Base-by-base conservation (phyloP, 2,113 vertebrate species). In the Syngnathus scovelli region DNA sequence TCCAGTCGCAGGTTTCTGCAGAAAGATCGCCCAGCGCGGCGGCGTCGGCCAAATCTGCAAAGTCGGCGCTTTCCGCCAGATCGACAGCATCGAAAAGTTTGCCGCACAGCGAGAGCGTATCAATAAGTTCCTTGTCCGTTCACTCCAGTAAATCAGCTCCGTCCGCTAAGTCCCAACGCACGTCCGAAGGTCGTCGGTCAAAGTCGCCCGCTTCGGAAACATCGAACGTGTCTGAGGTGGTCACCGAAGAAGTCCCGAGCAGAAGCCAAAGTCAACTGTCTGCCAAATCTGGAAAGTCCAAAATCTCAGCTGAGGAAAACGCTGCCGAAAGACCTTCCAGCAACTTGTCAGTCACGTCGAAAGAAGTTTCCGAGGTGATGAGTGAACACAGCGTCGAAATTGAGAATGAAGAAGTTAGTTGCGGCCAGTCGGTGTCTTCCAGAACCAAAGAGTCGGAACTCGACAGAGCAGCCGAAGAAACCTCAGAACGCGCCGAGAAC, bases 1-100 rank as follows among this genome's bases (percentile, higher is more conserved):
- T 6, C 15, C 85, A 83, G 48, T 88, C 86, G 4, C 23, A 12
- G 11, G 70, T 60, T 54, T 89, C 86, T 43, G 74, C 21, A 37
- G 68, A 54, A 0, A 81, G 75, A 66, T 37, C 70, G 51, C 6
- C 67, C 10, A 83, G 81, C 72, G 74, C 62, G 18, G 74, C 62
- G 18, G 55, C 60, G 49, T 90, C 89, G 56, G 27, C 65, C 0
- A 76, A 68, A 61, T 51, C 74, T 38, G 12, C 39, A 52, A 75
- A 65, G 16, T 81, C 71, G 5, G 11, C 39, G 19, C 13, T 41
- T 72, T 85, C 80, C 79, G 11, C 62, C 43, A 85, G 61, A 69
- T 85, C 74, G 48, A 78, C 33, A 0, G 81, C 78, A 8, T 77
- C 79, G 12, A 64, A 72, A 19, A 56, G 16, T 33, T 33, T 33